Conservation (phyloP, 2,888 invertebrate genomes). For the Rhagonycha fulva region DNA sequence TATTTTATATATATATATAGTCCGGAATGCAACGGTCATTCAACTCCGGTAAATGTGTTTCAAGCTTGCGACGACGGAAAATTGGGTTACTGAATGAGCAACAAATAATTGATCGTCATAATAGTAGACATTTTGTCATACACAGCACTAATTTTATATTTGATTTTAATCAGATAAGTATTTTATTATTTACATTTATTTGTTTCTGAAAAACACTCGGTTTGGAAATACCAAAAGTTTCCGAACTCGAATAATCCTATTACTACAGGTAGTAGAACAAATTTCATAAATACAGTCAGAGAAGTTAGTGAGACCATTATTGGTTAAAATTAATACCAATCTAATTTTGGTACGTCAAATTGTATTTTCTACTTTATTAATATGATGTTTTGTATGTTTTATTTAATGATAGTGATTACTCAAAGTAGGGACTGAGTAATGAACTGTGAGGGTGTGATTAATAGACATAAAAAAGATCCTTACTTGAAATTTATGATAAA, state of each 20-base stretch:
- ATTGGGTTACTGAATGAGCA: slow-evolving; percentile 11
- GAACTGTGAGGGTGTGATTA: no score
- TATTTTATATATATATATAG: neutral
- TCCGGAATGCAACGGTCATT: slow-evolving; percentile 12
- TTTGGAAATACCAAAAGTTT: neutral
- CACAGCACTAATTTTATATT: neutral
- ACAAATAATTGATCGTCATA: neutral
- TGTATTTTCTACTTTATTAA: no score
- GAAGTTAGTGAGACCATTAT: neutral
- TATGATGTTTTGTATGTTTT: no score
- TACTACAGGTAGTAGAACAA: neutral
- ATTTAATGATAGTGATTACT: no score
- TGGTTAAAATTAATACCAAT: neutral
- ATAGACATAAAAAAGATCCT: no score
- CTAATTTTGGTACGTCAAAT: no score
- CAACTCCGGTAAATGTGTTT: slow-evolving; percentile 22
- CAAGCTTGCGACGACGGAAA: slow-evolving; percentile 13
- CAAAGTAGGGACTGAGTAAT: no score
- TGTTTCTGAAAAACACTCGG: neutral
- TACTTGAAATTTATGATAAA: no score
- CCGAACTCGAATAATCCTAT: neutral
- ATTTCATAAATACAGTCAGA: neutral
- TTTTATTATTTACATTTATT: neutral
- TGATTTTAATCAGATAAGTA: neutral
- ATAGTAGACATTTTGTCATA: neutral